Base-by-base conservation (phyloP, 2,113 vertebrate species). In the Xiphophorus hellerii region DNA sequence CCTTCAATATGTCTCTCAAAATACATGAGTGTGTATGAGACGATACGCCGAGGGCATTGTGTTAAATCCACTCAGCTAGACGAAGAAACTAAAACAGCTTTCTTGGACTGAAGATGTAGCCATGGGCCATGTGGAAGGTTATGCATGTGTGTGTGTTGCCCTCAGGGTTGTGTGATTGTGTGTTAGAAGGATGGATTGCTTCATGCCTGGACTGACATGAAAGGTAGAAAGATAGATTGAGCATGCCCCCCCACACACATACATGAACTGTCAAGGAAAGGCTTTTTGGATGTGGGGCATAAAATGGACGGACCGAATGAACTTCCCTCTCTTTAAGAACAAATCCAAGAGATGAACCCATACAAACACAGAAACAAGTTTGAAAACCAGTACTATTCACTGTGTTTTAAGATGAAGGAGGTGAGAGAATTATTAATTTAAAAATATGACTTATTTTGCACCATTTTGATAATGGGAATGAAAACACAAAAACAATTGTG, bases 51-150 rank as follows among this genome's bases (percentile, higher is more conserved):
- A 75, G 64, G 85, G 89, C 78, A 12, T 72, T 80, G 85, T 81
- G 83, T 86, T 81, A 90, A 92, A 93, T 87, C 78, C 87, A 89
- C 85, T 88, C 89, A 91, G 91, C 85, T 90, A 84, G 81, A 91
- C 78, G 85, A 87, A 84, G 85, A 88, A 74, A 67, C 69, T 82
- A 84, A 87, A 63, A 39, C 76, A 67, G 84, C 81, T 91, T 91
- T 80, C 85, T 90, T 89, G 86, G 90, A 92, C 87, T 25, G 35
- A 88, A 87, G 78, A 65, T 70, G 67, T 87, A 80, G 86, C 92
- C 88, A 80, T 58, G 51, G 89, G 92, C 89, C 78, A 85, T 88
- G 82, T 81, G 70, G 51, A 58, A 58, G 51, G 75, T 61, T 42
- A 58, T 62, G 62, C 73, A 30, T 74, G 65, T 71, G 66, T 77